Conservation (phyloP, 2,113 vertebrate genomes). For the Hippocampus abdominalis region DNA sequence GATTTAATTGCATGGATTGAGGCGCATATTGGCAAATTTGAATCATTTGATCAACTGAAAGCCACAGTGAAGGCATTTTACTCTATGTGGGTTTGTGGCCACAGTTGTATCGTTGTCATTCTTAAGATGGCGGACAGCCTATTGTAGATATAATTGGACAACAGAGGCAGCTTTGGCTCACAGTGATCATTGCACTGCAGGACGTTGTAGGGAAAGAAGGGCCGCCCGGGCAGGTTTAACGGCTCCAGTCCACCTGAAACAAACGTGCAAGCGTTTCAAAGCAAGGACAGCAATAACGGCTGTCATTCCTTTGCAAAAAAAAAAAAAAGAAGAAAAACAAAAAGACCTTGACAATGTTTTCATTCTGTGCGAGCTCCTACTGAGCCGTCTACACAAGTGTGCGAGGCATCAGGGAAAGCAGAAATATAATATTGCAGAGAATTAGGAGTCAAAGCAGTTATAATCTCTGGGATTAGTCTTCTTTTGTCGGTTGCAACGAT, state of each 20-base stretch:
- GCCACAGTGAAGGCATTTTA: neutral
- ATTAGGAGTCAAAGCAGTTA: constrained; percentile 9
- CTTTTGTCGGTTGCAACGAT: constrained; percentile 11
- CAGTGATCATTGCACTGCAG: neutral
- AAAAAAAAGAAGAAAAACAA: neutral
- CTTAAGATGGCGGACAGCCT: neutral
- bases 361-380: constrained; percentile 2
- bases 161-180: neutral
- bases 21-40: neutral
- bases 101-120: neutral
- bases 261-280: constrained; percentile 1
- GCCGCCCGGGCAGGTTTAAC: constrained; percentile 22
- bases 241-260: constrained; percentile 3
- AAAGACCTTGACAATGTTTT: constrained; percentile 6
- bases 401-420: neutral
- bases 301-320: neutral
- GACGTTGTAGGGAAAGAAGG: neutral
- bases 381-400: neutral
- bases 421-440: neutral
- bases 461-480: constrained; percentile 16
- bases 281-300: neutral
- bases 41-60: neutral
- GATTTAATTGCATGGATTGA: neutral
- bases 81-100: neutral
- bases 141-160: neutral